These are phyloP conservation scores for Drosophila kanekoi DNA, from an alignment of 2,888 invertebrate species.

Conservation along the genomic window DNA sequence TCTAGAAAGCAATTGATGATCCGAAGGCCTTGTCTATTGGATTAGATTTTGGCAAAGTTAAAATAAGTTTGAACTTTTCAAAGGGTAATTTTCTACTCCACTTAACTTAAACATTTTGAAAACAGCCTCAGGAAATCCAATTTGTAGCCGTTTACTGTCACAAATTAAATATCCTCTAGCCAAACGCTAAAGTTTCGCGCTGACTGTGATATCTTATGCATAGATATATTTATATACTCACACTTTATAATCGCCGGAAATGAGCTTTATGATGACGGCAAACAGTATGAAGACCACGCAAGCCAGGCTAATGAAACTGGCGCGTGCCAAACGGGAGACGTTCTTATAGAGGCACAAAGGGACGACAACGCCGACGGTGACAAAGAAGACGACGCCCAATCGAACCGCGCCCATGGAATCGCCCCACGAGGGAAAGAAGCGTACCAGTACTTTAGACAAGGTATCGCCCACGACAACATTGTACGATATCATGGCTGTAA, in stretches of 20 bases:
- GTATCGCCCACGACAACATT: constrained; percentile 95
- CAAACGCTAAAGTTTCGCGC: not conserved
- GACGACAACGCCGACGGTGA: constrained; percentile 90
- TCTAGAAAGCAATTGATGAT: too few species aligned
- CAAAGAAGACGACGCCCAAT: constrained; percentile 88
- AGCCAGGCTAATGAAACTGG: constrained; percentile 86
- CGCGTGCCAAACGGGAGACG: constrained; percentile 86
- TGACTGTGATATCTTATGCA: constrained; percentile 18
- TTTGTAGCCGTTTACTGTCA: constrained; percentile 7
- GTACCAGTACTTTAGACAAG: constrained; percentile 91
- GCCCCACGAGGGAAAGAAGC: constrained; percentile 87
- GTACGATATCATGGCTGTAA: constrained; percentile 94
- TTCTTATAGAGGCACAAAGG: constrained; percentile 93
- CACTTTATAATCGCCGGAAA: constrained; percentile 87
- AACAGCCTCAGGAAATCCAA: not conserved
- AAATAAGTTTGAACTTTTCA: too few species aligned
- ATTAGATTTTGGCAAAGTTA: too few species aligned
- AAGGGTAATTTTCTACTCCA: not conserved
- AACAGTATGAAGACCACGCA: constrained; percentile 91
- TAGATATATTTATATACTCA: constrained; percentile 85
- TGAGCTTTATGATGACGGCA: constrained; percentile 86
- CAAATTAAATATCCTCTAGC: constrained; percentile 5
- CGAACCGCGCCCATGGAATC: constrained; percentile 85
- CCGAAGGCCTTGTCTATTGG: too few species aligned
- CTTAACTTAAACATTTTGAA: not conserved